Conservation (phyloP, 2,113 vertebrate genomes). For the Antidorcas marsupialis region DNA sequence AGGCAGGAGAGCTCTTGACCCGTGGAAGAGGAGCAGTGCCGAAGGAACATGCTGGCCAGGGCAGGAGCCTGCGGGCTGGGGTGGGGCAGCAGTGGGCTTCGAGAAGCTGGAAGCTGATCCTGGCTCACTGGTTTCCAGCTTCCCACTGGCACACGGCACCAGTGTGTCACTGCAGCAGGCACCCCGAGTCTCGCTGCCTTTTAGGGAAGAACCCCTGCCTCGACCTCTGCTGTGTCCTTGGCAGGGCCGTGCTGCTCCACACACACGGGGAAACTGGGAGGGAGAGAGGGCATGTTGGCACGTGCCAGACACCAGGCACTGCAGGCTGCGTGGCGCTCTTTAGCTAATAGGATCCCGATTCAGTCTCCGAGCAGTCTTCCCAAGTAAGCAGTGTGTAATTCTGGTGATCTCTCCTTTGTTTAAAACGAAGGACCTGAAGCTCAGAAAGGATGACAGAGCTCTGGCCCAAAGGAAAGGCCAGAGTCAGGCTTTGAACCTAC, state of each 20-base stretch:
- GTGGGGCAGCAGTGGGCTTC: not conserved
- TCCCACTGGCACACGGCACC: accelerated
- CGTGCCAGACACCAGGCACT: accelerated
- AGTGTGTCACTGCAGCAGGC: accelerated
- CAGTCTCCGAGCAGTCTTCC: not conserved
- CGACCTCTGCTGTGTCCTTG: no score
- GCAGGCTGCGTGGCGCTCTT: accelerated
- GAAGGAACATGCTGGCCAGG: not conserved
- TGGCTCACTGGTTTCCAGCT: not conserved
- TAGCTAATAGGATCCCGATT: not conserved
- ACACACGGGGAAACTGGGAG: not conserved
- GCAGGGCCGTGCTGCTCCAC: not conserved
- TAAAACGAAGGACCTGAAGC: not conserved
- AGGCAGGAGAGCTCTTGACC: not conserved
- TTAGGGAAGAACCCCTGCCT: not conserved
- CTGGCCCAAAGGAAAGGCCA: not conserved
- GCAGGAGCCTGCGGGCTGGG: not conserved
- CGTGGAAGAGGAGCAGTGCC: not conserved
- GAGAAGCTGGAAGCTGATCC: not conserved
- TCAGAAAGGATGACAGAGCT: not conserved
- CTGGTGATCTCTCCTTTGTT: not conserved
- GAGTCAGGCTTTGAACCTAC: not conserved
- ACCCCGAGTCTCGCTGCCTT: not conserved
- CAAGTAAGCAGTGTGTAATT: no score
- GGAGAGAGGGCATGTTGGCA: accelerated